Evolutionary conservation across 2,888 invertebrate genomes (phyloP).

Genomic region (Mellilla xanthometata): DNA sequence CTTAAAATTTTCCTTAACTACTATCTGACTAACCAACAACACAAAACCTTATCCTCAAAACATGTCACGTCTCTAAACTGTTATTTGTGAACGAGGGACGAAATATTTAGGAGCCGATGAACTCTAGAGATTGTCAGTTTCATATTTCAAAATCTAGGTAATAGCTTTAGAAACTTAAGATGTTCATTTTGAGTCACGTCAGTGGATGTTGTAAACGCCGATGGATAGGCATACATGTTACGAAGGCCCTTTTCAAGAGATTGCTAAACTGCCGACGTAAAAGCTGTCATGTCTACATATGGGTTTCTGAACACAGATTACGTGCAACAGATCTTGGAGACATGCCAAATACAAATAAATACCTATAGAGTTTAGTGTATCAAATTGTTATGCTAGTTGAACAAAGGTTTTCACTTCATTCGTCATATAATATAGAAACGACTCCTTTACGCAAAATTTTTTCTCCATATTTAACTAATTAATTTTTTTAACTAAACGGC

Average conservation of each 20-base stretch:
- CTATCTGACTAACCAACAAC: no score
- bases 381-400: no score
- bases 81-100: background rate
- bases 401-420: no score
- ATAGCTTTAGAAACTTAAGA: background rate
- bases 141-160: background rate
- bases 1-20: no score
- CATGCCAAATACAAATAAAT: no score
- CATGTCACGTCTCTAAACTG: conserved; percentile 1
- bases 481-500: no score
- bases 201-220: conserved; percentile 21
- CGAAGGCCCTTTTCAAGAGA: conserved; percentile 21
- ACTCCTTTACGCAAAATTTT: no score
- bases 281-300: conserved; percentile 20
- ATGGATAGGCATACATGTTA: conserved; percentile 12
- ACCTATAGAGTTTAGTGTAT: no score
- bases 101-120: conserved; percentile 1
- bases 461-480: no score
- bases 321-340: no score
- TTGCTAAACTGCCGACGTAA: conserved; percentile 20
- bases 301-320: background rate
- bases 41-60: no score
- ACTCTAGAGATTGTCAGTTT: background rate
- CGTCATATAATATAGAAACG: no score
- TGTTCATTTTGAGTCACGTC: conserved; percentile 11